Conservation (phyloP, 2,797 vertebrate genomes). For the Nannoperca australis region DNA sequence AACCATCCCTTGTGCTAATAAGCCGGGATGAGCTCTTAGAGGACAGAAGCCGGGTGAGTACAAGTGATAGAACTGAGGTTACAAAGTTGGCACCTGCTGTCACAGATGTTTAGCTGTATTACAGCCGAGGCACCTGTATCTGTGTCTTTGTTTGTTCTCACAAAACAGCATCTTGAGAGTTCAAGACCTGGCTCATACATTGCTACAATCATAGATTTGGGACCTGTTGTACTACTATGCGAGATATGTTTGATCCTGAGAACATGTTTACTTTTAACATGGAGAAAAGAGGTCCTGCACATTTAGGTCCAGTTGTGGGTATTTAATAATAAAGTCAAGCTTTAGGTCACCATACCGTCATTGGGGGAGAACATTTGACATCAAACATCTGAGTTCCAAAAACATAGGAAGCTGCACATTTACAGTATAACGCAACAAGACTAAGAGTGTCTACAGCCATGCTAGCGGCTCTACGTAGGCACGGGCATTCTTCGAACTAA, state of each 20-base stretch:
- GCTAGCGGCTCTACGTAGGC: neutral
- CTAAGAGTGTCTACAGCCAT: neutral
- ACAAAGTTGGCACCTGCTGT: slow-evolving; percentile 3
- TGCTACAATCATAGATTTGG: neutral
- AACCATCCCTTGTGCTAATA: slow-evolving; percentile 17
- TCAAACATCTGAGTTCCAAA: neutral
- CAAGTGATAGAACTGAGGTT: neutral
- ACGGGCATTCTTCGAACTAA: too few species aligned
- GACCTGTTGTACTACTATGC: too few species aligned
- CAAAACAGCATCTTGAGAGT: neutral
- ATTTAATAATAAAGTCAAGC: neutral
- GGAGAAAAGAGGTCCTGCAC: neutral
- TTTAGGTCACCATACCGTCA: neutral
- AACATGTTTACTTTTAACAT: neutral
- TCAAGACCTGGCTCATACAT: neutral
- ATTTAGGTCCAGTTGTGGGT: neutral
- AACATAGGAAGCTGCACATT: neutral
- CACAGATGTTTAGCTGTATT: slow-evolving; percentile 19
- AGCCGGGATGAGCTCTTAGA: neutral
- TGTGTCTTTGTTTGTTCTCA: neutral
- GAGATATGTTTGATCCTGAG: neutral
- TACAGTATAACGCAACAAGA: neutral
- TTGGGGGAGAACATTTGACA: neutral
- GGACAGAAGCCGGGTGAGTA: neutral
- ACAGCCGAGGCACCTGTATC: neutral